Evolutionary conservation across 2,888 invertebrate genomes (phyloP).

Genomic region (Camponotus fellah): DNA sequence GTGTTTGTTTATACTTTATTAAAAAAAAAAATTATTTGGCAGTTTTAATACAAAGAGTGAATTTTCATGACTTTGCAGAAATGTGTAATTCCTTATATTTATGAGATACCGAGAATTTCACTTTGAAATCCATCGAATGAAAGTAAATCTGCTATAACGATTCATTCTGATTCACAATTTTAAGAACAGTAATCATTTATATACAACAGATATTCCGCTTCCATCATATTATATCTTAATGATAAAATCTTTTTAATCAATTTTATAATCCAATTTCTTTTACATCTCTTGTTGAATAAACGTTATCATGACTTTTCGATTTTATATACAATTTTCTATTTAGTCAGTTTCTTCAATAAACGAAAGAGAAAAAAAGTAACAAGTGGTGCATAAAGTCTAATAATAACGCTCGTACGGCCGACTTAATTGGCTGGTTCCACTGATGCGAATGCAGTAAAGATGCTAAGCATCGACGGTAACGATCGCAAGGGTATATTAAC

Average conservation of each 20-base stretch:
- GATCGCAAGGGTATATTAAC: conserved; percentile 17
- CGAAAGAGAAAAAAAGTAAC: conserved; percentile 10
- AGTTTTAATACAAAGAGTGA: neutral
- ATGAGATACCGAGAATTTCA: neutral
- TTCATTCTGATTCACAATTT: neutral
- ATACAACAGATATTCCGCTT: neutral
- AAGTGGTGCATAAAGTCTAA: conserved; percentile 11
- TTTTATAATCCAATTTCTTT: neutral
- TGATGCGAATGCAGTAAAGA: conserved; percentile 19
- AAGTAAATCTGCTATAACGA: neutral
- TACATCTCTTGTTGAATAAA: neutral
- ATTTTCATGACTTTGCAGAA: conserved; percentile 10
- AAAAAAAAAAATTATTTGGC: conserved; percentile 3
- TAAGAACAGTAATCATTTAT: neutral
- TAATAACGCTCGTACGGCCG: conserved; percentile 12
- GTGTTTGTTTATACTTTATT: neutral
- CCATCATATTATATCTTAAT: neutral
- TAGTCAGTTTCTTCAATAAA: neutral
- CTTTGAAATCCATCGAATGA: neutral
- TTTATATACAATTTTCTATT: neutral
- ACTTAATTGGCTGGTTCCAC: conserved; percentile 38
- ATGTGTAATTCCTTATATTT: neutral
- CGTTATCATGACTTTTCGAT: neutral
- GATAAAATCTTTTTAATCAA: neutral
- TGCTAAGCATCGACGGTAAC: neutral